Percentiles rank a stretch among this genome's conserved stretches.
phyloP scores from a whole-genome alignment of 1,140 invertebrate species.

The Caenorhabditis tropicalis region DNA sequence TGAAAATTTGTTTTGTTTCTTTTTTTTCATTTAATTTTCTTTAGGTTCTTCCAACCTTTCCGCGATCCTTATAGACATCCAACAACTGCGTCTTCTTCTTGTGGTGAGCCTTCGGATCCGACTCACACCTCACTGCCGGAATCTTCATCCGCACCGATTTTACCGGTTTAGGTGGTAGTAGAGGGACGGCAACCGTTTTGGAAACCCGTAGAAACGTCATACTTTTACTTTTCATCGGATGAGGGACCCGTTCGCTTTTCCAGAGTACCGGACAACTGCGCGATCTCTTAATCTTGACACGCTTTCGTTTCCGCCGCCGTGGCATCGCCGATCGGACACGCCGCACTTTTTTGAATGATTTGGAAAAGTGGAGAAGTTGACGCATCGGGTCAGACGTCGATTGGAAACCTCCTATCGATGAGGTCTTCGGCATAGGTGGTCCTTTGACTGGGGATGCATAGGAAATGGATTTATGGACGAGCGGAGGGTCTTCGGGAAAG shows the following conservation, averaged over 20 bases:
- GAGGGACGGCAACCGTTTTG: background rate
- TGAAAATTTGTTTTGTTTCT: background rate
- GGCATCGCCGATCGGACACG: slow-evolving; percentile 55
- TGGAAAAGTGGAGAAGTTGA: slow-evolving; percentile 68
- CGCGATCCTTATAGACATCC: slow-evolving; percentile 47
- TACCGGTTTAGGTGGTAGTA: background rate
- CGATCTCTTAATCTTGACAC: slow-evolving; percentile 2
- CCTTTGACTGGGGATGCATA: background rate
- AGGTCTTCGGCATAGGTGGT: background rate
- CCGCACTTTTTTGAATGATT: slow-evolving; percentile 70
- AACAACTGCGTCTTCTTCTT: slow-evolving; percentile 44
- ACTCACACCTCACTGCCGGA: background rate
- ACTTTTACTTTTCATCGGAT: slow-evolving; percentile 14
- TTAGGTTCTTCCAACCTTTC: background rate
- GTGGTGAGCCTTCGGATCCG: background rate
- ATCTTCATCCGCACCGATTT: background rate
- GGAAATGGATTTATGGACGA: background rate
- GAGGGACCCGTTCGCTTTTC: background rate
- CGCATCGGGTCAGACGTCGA: slow-evolving; percentile 38
- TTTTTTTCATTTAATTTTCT: background rate
- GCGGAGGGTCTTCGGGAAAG: background rate
- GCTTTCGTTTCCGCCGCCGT: slow-evolving; percentile 48
- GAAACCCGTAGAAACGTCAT: background rate
- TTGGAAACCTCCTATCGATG: background rate
- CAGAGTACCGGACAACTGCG: slow-evolving; percentile 48